A percentile compares a stretch with the other conserved stretches of the same genome.
phyloP scores from a whole-genome alignment of 2,888 invertebrate species.

The Norana najaformis region DNA sequence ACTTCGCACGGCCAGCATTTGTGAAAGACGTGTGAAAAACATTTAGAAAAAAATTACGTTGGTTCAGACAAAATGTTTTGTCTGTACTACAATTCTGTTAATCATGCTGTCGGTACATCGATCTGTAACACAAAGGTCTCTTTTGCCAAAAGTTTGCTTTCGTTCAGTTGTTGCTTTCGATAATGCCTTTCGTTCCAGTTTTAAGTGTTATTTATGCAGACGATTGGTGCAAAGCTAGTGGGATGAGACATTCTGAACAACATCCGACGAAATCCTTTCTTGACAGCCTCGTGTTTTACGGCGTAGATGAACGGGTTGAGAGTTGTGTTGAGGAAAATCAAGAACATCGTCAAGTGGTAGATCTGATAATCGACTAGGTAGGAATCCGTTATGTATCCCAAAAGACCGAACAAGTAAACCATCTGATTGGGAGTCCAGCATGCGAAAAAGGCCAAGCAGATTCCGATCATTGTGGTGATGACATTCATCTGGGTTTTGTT shows the following conservation, averaged over 20 bases:
- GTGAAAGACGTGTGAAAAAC: too few relatives aligned
- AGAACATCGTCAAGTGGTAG: background rate
- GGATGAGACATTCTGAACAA: background rate
- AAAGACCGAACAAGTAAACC: background rate
- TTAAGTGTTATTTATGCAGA: too few relatives aligned
- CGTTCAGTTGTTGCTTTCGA: too few relatives aligned
- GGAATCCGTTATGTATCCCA: background rate
- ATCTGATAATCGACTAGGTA: background rate
- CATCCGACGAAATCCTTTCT: background rate
- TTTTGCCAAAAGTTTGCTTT: too few relatives aligned
- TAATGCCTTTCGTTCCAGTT: background rate
- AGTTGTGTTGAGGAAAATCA: background rate
- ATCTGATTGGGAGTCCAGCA: constrained; percentile 15
- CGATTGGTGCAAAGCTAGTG: background rate
- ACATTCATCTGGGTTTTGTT: constrained; percentile 18
- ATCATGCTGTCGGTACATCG: too few relatives aligned
- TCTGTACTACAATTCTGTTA: too few relatives aligned
- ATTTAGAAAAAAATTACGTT: too few relatives aligned
- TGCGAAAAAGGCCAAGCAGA: background rate
- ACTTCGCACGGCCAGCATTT: too few relatives aligned
- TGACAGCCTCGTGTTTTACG: background rate
- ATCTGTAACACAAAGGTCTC: too few relatives aligned
- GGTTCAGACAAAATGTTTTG: too few relatives aligned
- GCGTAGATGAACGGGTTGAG: constrained; percentile 21
- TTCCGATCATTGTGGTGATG: constrained; percentile 4